Evolutionary conservation across 2,888 invertebrate species (phyloP).

Genomic region (Nymphalis polychloros): DNA sequence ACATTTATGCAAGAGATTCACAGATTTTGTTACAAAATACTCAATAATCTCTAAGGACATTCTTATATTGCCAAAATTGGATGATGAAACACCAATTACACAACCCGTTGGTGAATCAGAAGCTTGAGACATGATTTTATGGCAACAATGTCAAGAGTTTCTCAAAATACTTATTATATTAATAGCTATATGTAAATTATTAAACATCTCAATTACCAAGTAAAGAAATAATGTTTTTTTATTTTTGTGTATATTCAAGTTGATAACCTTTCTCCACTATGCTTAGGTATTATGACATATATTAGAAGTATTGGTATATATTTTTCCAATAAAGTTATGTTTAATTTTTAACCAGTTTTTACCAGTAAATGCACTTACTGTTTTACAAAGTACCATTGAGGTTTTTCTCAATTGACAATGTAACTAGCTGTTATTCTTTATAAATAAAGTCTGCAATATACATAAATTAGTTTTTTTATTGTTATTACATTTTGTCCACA

Average conservation of each 20-base stretch:
- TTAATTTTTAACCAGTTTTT: background rate
- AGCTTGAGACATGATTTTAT: slow-evolving; percentile 55
- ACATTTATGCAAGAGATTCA: slow-evolving; percentile 96
- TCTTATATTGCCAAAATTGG: slow-evolving; percentile 97
- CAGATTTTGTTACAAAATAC: slow-evolving; percentile 98
- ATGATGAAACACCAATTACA: slow-evolving; percentile 85
- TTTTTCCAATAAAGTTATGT: background rate
- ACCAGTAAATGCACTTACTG: background rate
- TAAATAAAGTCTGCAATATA: background rate
- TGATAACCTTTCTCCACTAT: background rate
- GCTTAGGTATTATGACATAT: slow-evolving; percentile 3
- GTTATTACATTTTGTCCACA: no score
- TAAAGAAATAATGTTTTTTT: no score
- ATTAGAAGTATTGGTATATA: background rate
- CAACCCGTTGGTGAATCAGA: slow-evolving; percentile 79
- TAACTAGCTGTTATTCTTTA: background rate
- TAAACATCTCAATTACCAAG: no score
- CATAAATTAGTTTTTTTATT: no score
- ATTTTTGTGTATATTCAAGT: background rate
- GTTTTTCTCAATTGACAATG: slow-evolving; percentile 3
- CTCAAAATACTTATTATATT: background rate
- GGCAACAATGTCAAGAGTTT: background rate
- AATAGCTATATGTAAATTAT: no score
- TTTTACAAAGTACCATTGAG: background rate
- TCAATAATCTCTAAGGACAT: slow-evolving; percentile 99